These are phyloP conservation scores for Pheucticus melanocephalus DNA, from an alignment of 2,113 vertebrate genomes.

Conservation along the genomic window DNA sequence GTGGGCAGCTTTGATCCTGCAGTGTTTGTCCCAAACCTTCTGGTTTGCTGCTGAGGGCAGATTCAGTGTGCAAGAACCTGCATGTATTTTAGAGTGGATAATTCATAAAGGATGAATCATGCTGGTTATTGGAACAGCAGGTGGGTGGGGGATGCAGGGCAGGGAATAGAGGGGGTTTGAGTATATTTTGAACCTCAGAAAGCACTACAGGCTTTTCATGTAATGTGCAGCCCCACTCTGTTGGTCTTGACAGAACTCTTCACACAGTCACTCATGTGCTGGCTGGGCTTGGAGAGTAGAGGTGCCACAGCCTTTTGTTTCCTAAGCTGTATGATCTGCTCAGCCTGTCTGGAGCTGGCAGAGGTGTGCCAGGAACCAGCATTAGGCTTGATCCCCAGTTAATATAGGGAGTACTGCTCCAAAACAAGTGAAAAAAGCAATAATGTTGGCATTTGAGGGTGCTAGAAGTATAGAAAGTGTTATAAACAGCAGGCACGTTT, in stretches of 20 bases:
- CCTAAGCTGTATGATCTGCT: not conserved
- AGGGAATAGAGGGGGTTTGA: not conserved
- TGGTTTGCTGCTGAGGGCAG: not conserved
- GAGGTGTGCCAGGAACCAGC: not conserved
- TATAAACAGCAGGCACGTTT: not conserved
- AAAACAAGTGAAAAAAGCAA: not conserved
- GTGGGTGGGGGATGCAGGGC: accelerated
- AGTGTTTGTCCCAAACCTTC: not conserved
- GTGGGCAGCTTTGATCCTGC: not conserved
- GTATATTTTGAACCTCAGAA: not conserved
- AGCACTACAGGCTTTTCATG: not conserved
- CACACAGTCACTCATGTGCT: not conserved
- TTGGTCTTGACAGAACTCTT: not conserved
- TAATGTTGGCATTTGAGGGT: not conserved
- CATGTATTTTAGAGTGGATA: not conserved
- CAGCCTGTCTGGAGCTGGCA: not conserved
- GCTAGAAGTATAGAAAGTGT: not conserved
- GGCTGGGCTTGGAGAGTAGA: not conserved
- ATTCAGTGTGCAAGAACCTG: not conserved
- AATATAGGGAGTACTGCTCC: not conserved
- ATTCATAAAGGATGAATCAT: not conserved
- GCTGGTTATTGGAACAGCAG: not conserved
- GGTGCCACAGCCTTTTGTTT: not conserved
- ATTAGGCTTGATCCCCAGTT: not conserved
- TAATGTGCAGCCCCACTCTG: not conserved